Conservation (phyloP, 1,140 invertebrate species). For the Tetragonula clypearis region DNA sequence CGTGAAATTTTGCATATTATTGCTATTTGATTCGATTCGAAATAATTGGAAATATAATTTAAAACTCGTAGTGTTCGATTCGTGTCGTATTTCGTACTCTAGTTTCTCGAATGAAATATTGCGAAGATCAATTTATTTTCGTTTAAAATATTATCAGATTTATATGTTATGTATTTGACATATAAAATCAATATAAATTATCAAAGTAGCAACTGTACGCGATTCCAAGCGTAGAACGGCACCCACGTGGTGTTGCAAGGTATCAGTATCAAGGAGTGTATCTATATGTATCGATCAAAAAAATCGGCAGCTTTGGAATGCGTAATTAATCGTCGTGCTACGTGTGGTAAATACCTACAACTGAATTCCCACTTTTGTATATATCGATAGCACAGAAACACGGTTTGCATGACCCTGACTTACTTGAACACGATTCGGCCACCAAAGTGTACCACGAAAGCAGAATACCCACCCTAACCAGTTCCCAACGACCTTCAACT, state of each 20-base stretch:
- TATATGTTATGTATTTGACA: background rate
- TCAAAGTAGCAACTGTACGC: background rate
- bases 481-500: conserved; percentile 48
- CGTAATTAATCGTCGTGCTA: conserved; percentile 24
- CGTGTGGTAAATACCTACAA: conserved; percentile 25
- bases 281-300: background rate
- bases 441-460: conserved; percentile 39
- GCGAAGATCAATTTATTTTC: background rate
- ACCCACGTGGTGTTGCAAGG: background rate
- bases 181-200: background rate
- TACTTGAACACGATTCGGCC: conserved; percentile 51
- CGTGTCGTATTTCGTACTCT: too few relatives aligned
- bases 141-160: background rate
- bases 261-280: background rate
- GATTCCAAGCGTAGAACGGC: background rate
- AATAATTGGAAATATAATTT: background rate
- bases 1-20: background rate
- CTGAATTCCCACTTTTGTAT: conserved; percentile 34
- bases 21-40: background rate
- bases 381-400: conserved; percentile 50
- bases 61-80: too few relatives aligned
- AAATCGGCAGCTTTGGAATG: conserved; percentile 18
- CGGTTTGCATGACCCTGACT: conserved; percentile 45
- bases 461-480: conserved; percentile 50
- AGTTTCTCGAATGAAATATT: background rate